Evolutionary conservation across 2,888 invertebrate genomes (phyloP), one percentile per base, ranked within the genome.

Genomic region (Pollenia amentaria): DNA sequence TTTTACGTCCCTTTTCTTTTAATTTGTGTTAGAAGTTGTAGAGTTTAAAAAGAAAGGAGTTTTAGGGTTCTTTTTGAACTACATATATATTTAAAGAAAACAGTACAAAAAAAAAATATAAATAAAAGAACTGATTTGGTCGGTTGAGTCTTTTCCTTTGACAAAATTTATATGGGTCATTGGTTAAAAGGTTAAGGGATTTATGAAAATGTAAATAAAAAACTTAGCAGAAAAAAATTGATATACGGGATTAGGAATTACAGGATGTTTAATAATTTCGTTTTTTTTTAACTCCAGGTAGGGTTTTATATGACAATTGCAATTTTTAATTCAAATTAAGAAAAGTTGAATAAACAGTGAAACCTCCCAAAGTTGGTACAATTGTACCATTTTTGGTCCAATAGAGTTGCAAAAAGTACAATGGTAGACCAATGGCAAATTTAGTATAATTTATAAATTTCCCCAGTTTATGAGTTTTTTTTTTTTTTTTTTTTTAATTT

Each of bases 171-270:
- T 70, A 57, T 72, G 75, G 79, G 55, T 75, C 69, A 80, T 70
- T 75, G 62, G 3, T n/a, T 55, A 69, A 16, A 10, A 72, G 69
- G 21, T 60, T 62, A 60, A 69, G 42, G 62, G 53, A 48, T 70
- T 84, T 84, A 70, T 76, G 16, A 84, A 69, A 75, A 79, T 76
- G 44, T 62, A 51, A 78, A 67, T 73, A 38, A 18, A 67, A 60
- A 18, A 0, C 21, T 40, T 11, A 0, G 48, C 12, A 46, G 60
- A 18, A 18, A 38, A 12, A 48, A 48, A 14, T 18, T 46, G 16
- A 11, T 11, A 6, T 12, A 18, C 64, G 2, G 42, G 4, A 38
- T 29, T 16, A 38, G 2, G 7, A 16, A 8, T 16, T 16, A 3
- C 7, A 51, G 57, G 14, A 57, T 21, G 11, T 29, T 29, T 29